Evolutionary conservation across 2,113 vertebrate genomes (phyloP).

Genomic region (Cephalopholis sonnerati): DNA sequence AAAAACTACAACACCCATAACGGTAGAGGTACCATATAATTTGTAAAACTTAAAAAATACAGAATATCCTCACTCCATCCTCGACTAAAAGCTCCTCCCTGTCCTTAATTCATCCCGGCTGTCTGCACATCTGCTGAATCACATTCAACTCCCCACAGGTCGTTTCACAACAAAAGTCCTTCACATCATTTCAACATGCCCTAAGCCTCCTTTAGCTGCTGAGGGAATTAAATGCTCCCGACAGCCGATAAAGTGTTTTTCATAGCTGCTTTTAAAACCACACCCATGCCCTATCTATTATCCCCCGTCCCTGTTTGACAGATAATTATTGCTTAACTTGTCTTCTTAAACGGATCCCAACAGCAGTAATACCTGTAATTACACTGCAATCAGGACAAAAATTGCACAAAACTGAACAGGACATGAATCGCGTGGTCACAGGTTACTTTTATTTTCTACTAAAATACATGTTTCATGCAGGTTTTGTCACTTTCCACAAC

Average conservation of each 20-base stretch:
- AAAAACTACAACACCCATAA: neutral
- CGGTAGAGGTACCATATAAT: neutral
- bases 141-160: constrained; percentile 53
- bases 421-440: constrained; percentile 48
- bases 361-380: constrained; percentile 15
- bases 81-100: constrained; percentile 7
- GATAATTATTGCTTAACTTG: neutral
- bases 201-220: constrained; percentile 17
- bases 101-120: constrained; percentile 52
- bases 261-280: constrained; percentile 13
- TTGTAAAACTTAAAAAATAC: neutral
- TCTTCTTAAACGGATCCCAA: neutral
- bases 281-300: neutral
- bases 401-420: neutral
- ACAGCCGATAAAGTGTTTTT: constrained; percentile 12
- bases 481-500: constrained; percentile 75
- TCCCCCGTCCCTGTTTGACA: neutral
- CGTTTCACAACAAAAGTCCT: constrained; percentile 44
- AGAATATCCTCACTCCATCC: neutral
- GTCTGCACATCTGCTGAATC: constrained; percentile 70
- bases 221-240: constrained; percentile 20
- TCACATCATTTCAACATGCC: constrained; percentile 47
- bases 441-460: constrained; percentile 78
- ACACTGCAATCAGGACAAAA: neutral
- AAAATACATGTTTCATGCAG: constrained; percentile 79